Base-by-base conservation (phyloP, 2,888 invertebrate species). In the Agonopterix subpropinquella region DNA sequence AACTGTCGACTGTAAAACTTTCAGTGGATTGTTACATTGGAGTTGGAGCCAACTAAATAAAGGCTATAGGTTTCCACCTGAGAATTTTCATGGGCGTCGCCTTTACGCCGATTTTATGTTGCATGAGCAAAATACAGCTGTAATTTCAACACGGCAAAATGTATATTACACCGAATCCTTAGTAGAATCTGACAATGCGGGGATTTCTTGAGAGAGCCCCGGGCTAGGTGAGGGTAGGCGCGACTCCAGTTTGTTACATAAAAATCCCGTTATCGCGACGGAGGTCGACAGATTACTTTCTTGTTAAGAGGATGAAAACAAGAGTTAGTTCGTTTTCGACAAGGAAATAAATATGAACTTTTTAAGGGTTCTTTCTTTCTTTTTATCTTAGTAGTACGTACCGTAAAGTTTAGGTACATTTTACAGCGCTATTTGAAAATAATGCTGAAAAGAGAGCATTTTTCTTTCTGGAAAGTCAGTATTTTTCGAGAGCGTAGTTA, bases 281-380 rank as follows among this genome's bases (percentile, higher is more conserved):
- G 74, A 79, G 79, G 83, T 80, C 84, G 82, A 84, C 84, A 87
- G 85, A 87, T 87, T 87, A 87, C 83, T 86, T 85, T 83, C 87
- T 83, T 85, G 88, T 88, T 87, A 86, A 85, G 77, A 83, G 79
- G 82, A 83, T 84, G 77, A 82, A 82, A 84, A 84, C 83, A 86
- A 81, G 84, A 85, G 76, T 79, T 75, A 77, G 80, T 80, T 80
- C 77, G 74, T 76, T 81, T 78, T 77, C 75, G 73, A 75, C 73
- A 75, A 76, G 76, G 75, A 77, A 80, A 77, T 80, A 79, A 80
- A 77, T 79, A 79, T 73, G 70, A 78, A 76, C 73, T 74, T 78
- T 77, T 74, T 77, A 69, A 71, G 70, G 69, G 68, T 65, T 65
- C 68, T 70, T 73, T 67, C 67, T 61, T 59, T 47, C 42, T 49